These are phyloP conservation scores for Caenorhabditis macrosperma DNA, from an alignment of 2,888 invertebrate species.

Conservation along the genomic window DNA sequence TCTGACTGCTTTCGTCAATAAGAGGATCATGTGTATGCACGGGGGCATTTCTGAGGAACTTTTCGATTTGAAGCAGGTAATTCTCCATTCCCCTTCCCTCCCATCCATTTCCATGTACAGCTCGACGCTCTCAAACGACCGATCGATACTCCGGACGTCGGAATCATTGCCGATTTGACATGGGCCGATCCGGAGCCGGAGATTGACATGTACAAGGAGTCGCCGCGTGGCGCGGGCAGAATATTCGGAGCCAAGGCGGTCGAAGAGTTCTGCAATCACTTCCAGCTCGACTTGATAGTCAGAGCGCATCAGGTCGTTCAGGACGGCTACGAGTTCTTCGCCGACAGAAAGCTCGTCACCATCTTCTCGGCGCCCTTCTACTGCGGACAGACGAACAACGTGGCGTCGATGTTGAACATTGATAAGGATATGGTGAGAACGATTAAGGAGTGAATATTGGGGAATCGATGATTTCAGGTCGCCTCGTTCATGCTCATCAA, in stretches of 20 bases:
- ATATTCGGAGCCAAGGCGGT: conserved; percentile 75
- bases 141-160: conserved; percentile 83
- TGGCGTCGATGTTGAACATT: conserved; percentile 64
- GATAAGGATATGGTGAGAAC: conserved; percentile 55
- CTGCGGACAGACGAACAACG: conserved; percentile 85
- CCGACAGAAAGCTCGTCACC: conserved; percentile 84
- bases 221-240: conserved; percentile 68
- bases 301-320: conserved; percentile 78
- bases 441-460: not conserved
- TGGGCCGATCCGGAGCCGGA: conserved; percentile 74
- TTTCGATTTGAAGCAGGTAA: conserved; percentile 67
- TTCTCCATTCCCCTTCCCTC: too few species aligned
- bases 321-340: conserved; percentile 90
- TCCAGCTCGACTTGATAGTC: conserved; percentile 74
- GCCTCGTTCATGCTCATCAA: conserved; percentile 55
- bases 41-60: conserved; percentile 84
- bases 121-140: conserved; percentile 83
- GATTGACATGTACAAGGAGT: conserved; percentile 68
- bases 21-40: conserved; percentile 87
- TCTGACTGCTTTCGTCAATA: conserved; percentile 94
- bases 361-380: conserved; percentile 86
- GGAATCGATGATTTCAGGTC: not conserved
- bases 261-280: conserved; percentile 69
- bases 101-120: too few species aligned
- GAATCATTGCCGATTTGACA: conserved; percentile 82